Base-by-base conservation (phyloP, 2,888 invertebrate genomes). In the Drosophila subsilvestris region DNA sequence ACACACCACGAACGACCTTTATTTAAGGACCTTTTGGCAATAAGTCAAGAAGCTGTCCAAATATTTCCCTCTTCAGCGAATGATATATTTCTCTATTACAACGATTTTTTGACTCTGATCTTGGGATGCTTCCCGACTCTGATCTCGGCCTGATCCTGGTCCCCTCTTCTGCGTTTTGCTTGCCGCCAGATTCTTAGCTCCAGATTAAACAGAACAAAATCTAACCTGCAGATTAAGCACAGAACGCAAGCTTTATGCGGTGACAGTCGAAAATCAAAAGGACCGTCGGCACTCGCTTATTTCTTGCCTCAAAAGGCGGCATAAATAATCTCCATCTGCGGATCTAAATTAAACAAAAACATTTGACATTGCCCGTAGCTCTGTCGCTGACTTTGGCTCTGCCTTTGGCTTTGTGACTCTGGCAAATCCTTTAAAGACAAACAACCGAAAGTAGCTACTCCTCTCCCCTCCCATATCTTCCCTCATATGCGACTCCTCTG, bases 271-370 rank as follows among this genome's bases (percentile, higher is more conserved):
- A 73, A 75, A 80, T 85, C 87, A 85, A 86, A 85, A 85, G 80
- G 74, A 66, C 79, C 84, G 83, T 71, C 86, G 79, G 75, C 75
- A 61, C 68, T 50, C 32, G 4, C 5, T 9, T 29, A n/a, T 29
- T 58, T 65, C 54, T 42, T 29, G 25, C n/a, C 14, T 20, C 18
- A 42, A 29, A 18, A 61, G 78, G 58, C 63, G 69, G 85, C 77
- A 87, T 87, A 87, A 85, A 80, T 85, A 79, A 87, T 80, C 86
- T 68, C 62, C 59, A 68, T 66, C 71, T 73, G 72, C 70, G 80
- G 79, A 85, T 87, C 88, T 85, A 83, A 85, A 85, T 85, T 80
- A 85, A 85, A 85, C 75, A 86, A 86, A 86, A 82, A 82, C 86
- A 86, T 82, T 82, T 82, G 83, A 81, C 81, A 75, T 80, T 80